Conservation (phyloP, 2,797 vertebrate genomes). For the Schizopygopsis pylzovi region DNA sequence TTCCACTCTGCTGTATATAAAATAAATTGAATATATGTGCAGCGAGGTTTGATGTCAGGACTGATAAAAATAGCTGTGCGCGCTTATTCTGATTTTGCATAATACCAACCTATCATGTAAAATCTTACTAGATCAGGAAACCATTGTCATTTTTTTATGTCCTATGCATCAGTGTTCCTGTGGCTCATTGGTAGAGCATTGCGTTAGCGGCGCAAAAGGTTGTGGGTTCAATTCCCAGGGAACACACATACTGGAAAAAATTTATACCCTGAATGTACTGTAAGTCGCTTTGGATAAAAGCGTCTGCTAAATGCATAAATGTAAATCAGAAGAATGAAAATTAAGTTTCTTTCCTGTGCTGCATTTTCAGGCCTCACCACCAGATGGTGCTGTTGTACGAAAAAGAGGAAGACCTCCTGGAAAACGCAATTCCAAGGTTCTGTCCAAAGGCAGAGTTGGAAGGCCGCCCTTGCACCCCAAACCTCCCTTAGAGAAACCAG, state of each 20-base stretch:
- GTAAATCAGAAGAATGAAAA: not conserved
- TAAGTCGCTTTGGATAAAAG: no score
- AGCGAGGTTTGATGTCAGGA: not conserved
- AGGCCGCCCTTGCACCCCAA: constrained; percentile 66
- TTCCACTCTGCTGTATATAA: not conserved
- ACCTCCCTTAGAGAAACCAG: constrained; percentile 29
- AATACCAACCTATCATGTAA: not conserved
- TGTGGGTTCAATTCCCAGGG: no score
- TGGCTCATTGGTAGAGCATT: no score
- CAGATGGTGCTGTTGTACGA: constrained; percentile 60
- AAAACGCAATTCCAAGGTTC: constrained; percentile 67
- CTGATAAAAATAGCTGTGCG: not conserved
- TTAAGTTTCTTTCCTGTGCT: not conserved
- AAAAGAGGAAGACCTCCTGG: constrained; percentile 80
- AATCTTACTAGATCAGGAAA: not conserved
- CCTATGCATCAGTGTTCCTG: not conserved
- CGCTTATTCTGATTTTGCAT: not conserved
- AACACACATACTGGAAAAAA: no score
- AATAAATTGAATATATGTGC: not conserved
- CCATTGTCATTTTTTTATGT: not conserved
- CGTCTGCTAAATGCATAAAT: no score
- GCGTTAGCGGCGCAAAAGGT: no score
- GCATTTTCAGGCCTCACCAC: constrained; percentile 55
- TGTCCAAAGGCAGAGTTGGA: constrained; percentile 52
- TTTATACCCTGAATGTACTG: no score